Evolutionary conservation across 2,888 invertebrate genomes (phyloP), one percentile per base, ranked within the genome.

Genomic region (Perithous albicinctus): DNA sequence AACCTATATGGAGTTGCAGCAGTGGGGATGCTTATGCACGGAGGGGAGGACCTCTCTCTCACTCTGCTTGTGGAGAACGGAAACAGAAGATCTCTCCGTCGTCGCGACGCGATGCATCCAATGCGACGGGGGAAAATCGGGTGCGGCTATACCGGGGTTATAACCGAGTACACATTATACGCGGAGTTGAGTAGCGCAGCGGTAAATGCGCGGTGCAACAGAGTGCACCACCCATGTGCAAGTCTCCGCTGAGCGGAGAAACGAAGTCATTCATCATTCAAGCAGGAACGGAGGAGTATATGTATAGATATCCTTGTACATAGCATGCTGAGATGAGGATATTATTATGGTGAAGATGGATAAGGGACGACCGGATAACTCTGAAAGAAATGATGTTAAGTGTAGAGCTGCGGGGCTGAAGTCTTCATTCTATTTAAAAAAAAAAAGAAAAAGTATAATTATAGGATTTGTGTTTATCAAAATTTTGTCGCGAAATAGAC

Each of bases 231-330:
- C 67, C 75, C 72, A 75, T 63, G 61, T 70, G 38, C 32, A 46
- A 41, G n/a, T n/a, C n/a, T 70, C 51, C 46, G 74, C 83, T 79
- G 69, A 79, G 81, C 74, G 80, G 84, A 67, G 74, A 78, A 85
- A 43, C 84, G 80, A 85, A n/a, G 87, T 88, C 88, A 89, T 90
- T 90, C 89, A 88, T 90, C 90, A 90, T 90, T 88, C 84, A 84
- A 78, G 79, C 63, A 15, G 35, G 61, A 78, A 63, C 84, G 86
- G 51, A 64, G 70, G 35, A 56, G 59, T 15, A 43, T 15, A 43
- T 8, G 35, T 29, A 32, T 54, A 84, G 86, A 86, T 73, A 81
- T 69, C 72, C 85, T n/a, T n/a, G 74, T 85, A 77, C 83, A 83
- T 83, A 59, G 51, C 56, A 66, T 66, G 61, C 59, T 38, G 63